These are phyloP conservation scores for Pantala flavescens DNA, from an alignment of 1,140 invertebrate species.

Conservation along the genomic window DNA sequence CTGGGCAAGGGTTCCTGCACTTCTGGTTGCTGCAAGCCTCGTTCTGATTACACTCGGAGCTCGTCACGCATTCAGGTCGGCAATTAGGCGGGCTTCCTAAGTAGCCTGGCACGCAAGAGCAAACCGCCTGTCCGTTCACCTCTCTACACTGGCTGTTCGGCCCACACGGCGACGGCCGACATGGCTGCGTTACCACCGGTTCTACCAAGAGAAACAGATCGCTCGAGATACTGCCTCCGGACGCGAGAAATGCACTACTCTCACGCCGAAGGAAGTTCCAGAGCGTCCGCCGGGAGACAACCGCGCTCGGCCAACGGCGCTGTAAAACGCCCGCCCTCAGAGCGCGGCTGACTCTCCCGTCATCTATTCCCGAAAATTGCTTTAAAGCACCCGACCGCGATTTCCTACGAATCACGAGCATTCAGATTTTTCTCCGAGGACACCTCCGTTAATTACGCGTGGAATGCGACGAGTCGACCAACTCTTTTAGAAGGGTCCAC, in stretches of 20 bases:
- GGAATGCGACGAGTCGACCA: too few species aligned
- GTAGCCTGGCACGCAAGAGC: conserved; percentile 57
- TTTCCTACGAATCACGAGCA: too few species aligned
- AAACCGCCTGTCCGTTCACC: conserved; percentile 58
- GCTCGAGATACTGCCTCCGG: too few species aligned
- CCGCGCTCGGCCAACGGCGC: conserved; percentile 26
- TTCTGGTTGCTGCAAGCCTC: conserved; percentile 61
- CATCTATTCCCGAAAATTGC: conserved; percentile 18
- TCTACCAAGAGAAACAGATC: conserved; percentile 16
- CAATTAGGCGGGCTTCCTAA: conserved; percentile 46
- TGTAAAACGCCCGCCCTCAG: neutral
- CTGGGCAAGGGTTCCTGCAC: conserved; percentile 61
- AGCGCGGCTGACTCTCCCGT: neutral
- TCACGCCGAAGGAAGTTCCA: conserved; percentile 30
- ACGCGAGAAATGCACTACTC: conserved; percentile 23
- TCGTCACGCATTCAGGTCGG: conserved; percentile 53
- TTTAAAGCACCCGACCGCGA: too few species aligned
- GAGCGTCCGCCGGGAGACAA: conserved; percentile 23
- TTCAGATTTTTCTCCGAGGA: too few species aligned
- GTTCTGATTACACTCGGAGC: conserved; percentile 40
- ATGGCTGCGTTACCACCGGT: conserved; percentile 29
- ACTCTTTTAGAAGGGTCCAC: too few species aligned
- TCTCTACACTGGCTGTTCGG: conserved; percentile 55
- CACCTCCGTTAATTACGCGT: too few species aligned
- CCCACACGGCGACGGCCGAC: conserved; percentile 38